These are phyloP conservation scores for Tragelaphus scriptus DNA, from an alignment of 2,113 vertebrate species.

Conservation along the genomic window DNA sequence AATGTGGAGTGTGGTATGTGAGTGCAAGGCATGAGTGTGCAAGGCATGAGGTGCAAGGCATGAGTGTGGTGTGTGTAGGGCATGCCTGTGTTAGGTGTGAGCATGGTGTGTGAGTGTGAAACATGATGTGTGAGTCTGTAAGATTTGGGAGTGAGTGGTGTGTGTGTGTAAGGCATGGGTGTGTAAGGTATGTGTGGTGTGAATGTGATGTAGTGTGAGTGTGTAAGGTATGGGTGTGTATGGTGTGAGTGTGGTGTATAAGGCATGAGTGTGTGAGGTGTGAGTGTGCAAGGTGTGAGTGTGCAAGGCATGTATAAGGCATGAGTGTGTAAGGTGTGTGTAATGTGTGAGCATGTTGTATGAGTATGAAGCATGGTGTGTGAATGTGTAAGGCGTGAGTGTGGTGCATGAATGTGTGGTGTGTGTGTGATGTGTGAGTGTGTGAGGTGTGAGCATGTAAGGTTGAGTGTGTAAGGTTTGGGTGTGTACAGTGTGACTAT, in stretches of 20 bases:
- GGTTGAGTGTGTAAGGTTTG: neutral
- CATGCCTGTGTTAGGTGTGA: neutral
- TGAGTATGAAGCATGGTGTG: too few species aligned
- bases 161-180: neutral
- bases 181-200: neutral
- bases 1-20: neutral
- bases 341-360: neutral
- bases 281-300: neutral
- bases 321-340: neutral
- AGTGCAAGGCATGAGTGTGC: neutral
- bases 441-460: neutral
- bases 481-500: too few species aligned
- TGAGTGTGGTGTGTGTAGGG: neutral
- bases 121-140: neutral
- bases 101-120: neutral
- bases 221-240: neutral
- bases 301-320: neutral
- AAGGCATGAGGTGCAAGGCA: fast-evolving
- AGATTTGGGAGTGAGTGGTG: neutral
- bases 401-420: too few species aligned
- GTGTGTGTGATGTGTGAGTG: too few species aligned
- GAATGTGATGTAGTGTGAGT: neutral
- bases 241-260: neutral
- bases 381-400: too few species aligned
- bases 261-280: neutral